Evolutionary conservation across 1,140 invertebrate species (phyloP).

Genomic region (Dendrolimus punctatus): DNA sequence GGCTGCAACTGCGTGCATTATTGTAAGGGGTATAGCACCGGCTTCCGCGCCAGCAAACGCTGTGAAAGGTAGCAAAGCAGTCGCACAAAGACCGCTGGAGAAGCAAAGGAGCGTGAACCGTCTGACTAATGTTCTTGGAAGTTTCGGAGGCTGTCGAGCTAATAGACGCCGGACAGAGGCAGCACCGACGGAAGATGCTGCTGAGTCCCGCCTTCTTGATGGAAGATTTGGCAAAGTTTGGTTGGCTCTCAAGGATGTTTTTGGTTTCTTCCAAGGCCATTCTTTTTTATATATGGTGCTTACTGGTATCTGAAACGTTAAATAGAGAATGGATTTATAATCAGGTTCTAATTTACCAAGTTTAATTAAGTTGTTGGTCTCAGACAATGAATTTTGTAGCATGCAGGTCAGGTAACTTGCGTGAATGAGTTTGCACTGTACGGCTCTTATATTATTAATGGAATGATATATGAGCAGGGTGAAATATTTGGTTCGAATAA

Average conservation of each 20-base stretch:
- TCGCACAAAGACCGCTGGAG: constrained; percentile 67
- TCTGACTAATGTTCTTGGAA: constrained; percentile 70
- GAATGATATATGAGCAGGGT: too few species aligned
- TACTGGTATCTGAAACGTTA: constrained; percentile 42
- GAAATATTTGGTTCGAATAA: too few species aligned
- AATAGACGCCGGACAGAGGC: constrained; percentile 79
- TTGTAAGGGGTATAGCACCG: constrained; percentile 68
- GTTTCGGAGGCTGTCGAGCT: constrained; percentile 41
- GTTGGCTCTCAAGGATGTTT: constrained; percentile 22
- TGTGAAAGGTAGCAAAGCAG: constrained; percentile 53
- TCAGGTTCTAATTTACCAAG: too few species aligned
- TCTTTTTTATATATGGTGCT: constrained; percentile 59
- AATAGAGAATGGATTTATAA: neutral
- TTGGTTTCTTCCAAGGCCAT: constrained; percentile 57
- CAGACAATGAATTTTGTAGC: too few species aligned
- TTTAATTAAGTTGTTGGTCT: too few species aligned
- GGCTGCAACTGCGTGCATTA: constrained; percentile 72
- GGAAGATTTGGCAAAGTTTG: constrained; percentile 34
- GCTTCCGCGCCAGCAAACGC: constrained; percentile 55
- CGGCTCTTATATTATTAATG: too few species aligned
- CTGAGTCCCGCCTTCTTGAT: constrained; percentile 73
- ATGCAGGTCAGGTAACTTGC: too few species aligned
- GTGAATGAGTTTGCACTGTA: too few species aligned
- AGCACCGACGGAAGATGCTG: constrained; percentile 78
- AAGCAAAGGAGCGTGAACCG: constrained; percentile 59